Evolutionary conservation across 1,140 invertebrate genomes (phyloP).

Genomic region (Neocloeon triangulifer): DNA sequence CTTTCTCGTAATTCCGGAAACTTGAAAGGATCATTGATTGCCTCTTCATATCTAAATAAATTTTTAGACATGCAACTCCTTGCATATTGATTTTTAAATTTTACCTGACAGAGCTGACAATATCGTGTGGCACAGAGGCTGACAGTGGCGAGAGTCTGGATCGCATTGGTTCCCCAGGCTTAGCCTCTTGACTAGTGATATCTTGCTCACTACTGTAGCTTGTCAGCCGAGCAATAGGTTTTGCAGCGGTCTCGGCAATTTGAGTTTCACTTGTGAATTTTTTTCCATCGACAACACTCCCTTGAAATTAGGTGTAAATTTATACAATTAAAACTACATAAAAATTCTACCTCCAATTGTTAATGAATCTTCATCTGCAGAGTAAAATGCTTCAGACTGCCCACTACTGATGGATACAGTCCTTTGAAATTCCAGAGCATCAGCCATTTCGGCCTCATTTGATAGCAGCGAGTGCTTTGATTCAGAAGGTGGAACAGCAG

Average conservation of each 20-base stretch:
- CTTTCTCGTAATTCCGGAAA: no score
- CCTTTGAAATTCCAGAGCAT: constrained; percentile 27
- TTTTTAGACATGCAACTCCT: no score
- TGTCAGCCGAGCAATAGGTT: constrained; percentile 14
- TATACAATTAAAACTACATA: constrained; percentile 11
- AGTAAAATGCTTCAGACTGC: constrained; percentile 75
- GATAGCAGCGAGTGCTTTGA: background rate
- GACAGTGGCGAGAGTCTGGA: no score
- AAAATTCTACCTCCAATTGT: constrained; percentile 12
- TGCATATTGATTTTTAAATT: no score
- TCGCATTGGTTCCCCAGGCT: no score
- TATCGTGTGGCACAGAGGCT: no score
- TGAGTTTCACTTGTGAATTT: constrained; percentile 23
- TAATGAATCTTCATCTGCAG: constrained; percentile 57
- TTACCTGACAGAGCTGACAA: no score
- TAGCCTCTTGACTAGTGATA: constrained; percentile 28
- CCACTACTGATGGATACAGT: constrained; percentile 70
- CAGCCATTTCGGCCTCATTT: background rate
- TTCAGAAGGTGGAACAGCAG: constrained; percentile 12
- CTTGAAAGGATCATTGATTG: no score
- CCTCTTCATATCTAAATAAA: no score
- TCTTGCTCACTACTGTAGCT: constrained; percentile 32
- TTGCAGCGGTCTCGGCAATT: constrained; percentile 12
- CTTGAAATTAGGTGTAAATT: constrained; percentile 6
- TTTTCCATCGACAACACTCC: constrained; percentile 11